phyloP scores from a whole-genome alignment of 1,140 invertebrate genomes.

The Leptestheria dahalacensis region DNA sequence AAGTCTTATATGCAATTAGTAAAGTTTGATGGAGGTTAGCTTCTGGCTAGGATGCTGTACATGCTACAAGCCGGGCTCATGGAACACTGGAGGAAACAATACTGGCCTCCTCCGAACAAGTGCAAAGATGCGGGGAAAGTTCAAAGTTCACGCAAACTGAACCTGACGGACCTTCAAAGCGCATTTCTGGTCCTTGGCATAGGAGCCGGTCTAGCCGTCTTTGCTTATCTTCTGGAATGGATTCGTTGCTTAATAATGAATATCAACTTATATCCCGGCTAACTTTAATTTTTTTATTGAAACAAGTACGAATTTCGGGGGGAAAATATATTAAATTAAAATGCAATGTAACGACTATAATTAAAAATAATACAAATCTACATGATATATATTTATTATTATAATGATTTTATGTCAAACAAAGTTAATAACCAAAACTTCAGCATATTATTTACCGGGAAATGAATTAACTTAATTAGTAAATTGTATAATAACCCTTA shows the following conservation, averaged over 20 bases:
- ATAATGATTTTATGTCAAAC: too few species aligned
- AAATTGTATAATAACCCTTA: too few species aligned
- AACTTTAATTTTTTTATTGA: too few species aligned
- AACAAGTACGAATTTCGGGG: too few species aligned
- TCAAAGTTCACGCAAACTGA: neutral
- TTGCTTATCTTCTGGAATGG: neutral
- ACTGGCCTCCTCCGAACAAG: constrained; percentile 20
- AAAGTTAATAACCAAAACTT: too few species aligned
- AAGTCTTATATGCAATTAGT: neutral
- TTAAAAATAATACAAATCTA: too few species aligned
- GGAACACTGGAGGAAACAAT: constrained; percentile 17
- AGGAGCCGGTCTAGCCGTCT: neutral
- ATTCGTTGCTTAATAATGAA: neutral
- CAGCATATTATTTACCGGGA: too few species aligned
- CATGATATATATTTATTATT: too few species aligned
- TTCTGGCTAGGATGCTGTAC: constrained; percentile 18
- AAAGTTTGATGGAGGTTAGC: neutral
- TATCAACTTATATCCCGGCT: neutral
- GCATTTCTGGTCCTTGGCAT: constrained; percentile 5
- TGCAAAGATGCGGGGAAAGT: constrained; percentile 7
- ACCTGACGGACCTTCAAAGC: neutral
- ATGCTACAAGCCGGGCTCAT: constrained; percentile 20
- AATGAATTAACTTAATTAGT: too few species aligned
- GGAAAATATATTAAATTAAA: too few species aligned
- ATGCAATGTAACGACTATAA: too few species aligned